Evolutionary conservation across 2,888 invertebrate species (phyloP), one percentile per base, ranked within the genome.

Genomic region (Cerastoderma edule): DNA sequence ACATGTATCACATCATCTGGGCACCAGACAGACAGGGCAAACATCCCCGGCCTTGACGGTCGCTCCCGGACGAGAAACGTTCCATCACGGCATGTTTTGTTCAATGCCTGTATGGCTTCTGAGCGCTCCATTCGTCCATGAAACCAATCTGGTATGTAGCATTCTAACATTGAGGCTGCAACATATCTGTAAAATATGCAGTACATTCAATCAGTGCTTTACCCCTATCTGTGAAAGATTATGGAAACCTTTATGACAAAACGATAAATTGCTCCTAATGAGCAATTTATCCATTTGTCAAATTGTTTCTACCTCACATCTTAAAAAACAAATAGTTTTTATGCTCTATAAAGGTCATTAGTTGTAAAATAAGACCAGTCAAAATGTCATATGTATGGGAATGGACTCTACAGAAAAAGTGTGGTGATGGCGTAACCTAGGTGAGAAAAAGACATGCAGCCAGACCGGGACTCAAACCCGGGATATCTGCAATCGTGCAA

Each of bases 121-220:
- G 77, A 72, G 46, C 82, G 30, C 10, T 82, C 82, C 50, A 82
- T 50, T 19, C 74, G 56, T 54, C 79, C 82, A 63, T 82, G 82
- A 33, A 82, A 82, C 82, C 82, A 82, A 13, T 79, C 69, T 8
- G 82, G 82, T 39, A 82, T 82, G 64, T 67, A 82, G 54, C 79
- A 82, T 24, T 82, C 82, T 30, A 82, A 65, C 35, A 74, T 63
- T 35, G 63, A 77, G 4, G 75, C 66, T 13, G 82, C 77, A 8
- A 72, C 82, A 60, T 77, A 82, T 19, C 81, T 81, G 70, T 5
- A 75, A 68, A 0, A 66, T 1, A 16, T 5, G 28, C 13, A 32
- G 33, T 16, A 54, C 39, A 13, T 39, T 39, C 8, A 13, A 13
- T 39, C 16, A 39, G 39, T 39, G 39, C 8, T 46, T 5, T 46